phyloP scores from a whole-genome alignment of 2,888 invertebrate species.

The Venustoraphidia nigricollis region DNA sequence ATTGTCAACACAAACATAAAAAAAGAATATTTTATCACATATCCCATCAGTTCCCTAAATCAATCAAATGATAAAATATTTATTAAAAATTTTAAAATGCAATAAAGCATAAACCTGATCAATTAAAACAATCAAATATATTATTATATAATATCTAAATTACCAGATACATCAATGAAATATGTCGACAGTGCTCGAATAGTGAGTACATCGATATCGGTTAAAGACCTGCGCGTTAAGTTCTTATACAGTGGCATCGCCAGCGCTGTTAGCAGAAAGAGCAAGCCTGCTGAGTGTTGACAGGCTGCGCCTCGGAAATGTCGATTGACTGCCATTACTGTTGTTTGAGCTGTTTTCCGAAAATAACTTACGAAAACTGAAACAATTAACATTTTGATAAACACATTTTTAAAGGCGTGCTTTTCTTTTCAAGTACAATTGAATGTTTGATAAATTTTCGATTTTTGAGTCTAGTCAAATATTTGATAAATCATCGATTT shows the following conservation, averaged over 20 bases:
- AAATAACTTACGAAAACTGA: slow-evolving; percentile 80
- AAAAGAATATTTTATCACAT: too few relatives aligned
- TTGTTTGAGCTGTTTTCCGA: slow-evolving; percentile 54
- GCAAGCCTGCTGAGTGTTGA: slow-evolving; percentile 69
- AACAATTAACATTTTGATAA: slow-evolving; percentile 11
- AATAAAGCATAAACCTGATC: too few relatives aligned
- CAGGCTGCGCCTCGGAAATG: slow-evolving; percentile 67
- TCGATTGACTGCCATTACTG: slow-evolving; percentile 31
- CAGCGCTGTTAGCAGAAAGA: slow-evolving; percentile 25
- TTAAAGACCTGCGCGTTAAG: background rate
- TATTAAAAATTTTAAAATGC: background rate
- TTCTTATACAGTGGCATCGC: slow-evolving; percentile 3
- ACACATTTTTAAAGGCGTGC: background rate
- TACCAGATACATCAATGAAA: slow-evolving; percentile 3
- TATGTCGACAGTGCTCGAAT: background rate
- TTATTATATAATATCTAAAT: slow-evolving; percentile 1
- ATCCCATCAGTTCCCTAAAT: background rate
- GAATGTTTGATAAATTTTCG: too few relatives aligned
- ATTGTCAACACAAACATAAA: too few relatives aligned
- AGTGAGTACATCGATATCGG: background rate
- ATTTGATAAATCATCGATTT: too few relatives aligned
- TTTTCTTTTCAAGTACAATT: too few relatives aligned
- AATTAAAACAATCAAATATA: too few relatives aligned
- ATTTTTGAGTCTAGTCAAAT: too few relatives aligned
- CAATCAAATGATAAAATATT: background rate